Evolutionary conservation across 1,140 invertebrate genomes (phyloP), one percentile per base, ranked within the genome.

Genomic region (Cyphomyrmex costatus): DNA sequence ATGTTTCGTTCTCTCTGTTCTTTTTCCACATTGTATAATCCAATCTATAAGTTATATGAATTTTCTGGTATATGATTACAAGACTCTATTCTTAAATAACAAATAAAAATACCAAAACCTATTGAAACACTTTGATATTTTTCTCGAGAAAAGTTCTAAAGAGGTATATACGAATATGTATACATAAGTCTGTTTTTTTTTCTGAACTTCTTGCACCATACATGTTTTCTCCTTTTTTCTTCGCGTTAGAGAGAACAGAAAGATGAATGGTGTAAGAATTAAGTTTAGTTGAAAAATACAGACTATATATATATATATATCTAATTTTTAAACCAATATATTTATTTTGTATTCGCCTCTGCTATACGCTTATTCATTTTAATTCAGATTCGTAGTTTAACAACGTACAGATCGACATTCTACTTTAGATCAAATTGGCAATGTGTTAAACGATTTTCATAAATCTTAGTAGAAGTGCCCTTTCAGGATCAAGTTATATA

Each of bases 1-100:
- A 53, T 79, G 76, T 76, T 56, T 74, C 85, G 71, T 68, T 24
- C 30, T 70, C 49, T 56, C 46, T 76, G 10, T 3, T 33, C 53
- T 19, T 51, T 80, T 86, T 61, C 73, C 58, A 42, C 42, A 53
- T 78, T 73, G 42, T 30, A 24, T 87, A 46, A 71, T 78, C 71
- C 16, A 77, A 36, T 63, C n/a, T 84, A 8, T 58, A 33, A 63
- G 16, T 84, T 19, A 33, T 0, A 14, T 53, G 12, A 76, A 33
- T 58, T 56, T 71, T 56, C 5, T 58, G 7, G 19, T 21, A 16
- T 2, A n/a, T 27, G 21, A 30, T 30, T 24, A 33, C 51, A 16
- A 24, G 42, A 71, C 56, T 66, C 49, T 66, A 51, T 61, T 65
- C 60, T 66, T 36, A 51, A 65, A 84, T n/a, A 42, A 73, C 5